A percentile compares a stretch with the other conserved stretches of the same genome.
phyloP scores from a whole-genome alignment of 2,888 invertebrate genomes.

The Leucophenga maculata region DNA sequence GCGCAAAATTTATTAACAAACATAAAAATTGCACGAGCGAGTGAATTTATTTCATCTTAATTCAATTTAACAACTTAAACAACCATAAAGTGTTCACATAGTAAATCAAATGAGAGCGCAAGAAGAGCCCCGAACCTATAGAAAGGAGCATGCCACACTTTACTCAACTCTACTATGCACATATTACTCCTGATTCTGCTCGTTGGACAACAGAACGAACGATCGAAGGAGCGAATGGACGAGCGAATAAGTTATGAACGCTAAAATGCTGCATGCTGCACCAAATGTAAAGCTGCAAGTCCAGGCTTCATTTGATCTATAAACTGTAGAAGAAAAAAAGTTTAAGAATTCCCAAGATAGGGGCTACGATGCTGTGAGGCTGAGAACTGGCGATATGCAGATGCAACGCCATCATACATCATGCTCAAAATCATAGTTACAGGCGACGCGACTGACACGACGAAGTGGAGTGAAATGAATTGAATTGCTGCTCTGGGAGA shows the following conservation, averaged over 20 bases:
- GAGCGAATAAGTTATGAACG: slow-evolving; percentile 31
- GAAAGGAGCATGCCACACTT: slow-evolving; percentile 20
- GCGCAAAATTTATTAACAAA: slow-evolving; percentile 65
- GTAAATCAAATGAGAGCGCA: slow-evolving; percentile 59
- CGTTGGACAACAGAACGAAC: no score
- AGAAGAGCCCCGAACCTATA: slow-evolving; percentile 16
- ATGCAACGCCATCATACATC: slow-evolving; percentile 21
- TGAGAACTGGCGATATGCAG: slow-evolving; percentile 15
- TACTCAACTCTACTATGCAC: slow-evolving; percentile 38
- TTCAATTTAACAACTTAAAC: slow-evolving; percentile 70
- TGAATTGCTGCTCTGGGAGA: no score
- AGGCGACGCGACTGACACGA: not conserved
- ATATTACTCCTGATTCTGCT: no score
- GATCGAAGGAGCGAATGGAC: not conserved
- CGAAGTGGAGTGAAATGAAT: not conserved
- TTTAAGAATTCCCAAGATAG: no score
- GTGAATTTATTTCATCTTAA: slow-evolving; percentile 68
- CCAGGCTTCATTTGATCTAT: not conserved
- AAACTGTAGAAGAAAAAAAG: no score
- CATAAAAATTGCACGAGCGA: slow-evolving; percentile 51
- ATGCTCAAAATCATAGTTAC: slow-evolving; percentile 10
- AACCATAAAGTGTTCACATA: slow-evolving; percentile 69
- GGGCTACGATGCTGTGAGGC: not conserved
- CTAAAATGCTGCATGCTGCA: slow-evolving; percentile 29
- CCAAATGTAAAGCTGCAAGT: not conserved